Base-by-base conservation (phyloP, 2,888 invertebrate species). In the Pyrrhia umbra region DNA sequence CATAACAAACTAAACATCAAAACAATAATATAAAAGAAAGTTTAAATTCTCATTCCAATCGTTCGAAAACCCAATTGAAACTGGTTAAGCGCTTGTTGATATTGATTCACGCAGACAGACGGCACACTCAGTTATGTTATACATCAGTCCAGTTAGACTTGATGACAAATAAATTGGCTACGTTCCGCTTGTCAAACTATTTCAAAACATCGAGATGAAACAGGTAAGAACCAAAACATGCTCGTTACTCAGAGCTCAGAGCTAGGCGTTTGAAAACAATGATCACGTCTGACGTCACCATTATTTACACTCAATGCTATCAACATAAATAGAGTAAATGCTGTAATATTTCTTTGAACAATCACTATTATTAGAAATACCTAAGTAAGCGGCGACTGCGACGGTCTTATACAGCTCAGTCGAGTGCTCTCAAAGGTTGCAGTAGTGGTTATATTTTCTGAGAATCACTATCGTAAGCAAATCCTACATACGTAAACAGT, bases 151-250 rank as follows among this genome's bases (percentile, higher is more conserved):
- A 45, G 42, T 68, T 59, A 51, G 45, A 25, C 30, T 39, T 62
- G 45, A 75, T 72, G 59, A 59, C 56, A 68, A 79, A 75, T 71
- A 56, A 58, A 77, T 72, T 67, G 49, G 16, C 51, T 40, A 25
- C 27, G 34, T 56, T 78, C 47, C 46, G 56, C 50, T 60, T 34
- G 58, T 67, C 55, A 75, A 50, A 49, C 2, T 47, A 57, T 45
- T 58, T 65, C 51, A 61, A 68, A 68, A 77, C 54, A 69, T 68
- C 45, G 54, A 76, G 61, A 74, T 61, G 60, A 54, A 74, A 55
- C 66, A 70, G 74, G 75, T 66, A 74, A 47, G 15, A 67, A 51
- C 18, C 58, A 56, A 63, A 61, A 59, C 64, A 73, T 47, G 21
- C 54, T 15, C 39, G 23, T 66, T 62, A 42, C 46, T 54, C 67